These are phyloP conservation scores for Hippopotamyrus pictus DNA, from an alignment of 2,797 vertebrate species.

Conservation along the genomic window DNA sequence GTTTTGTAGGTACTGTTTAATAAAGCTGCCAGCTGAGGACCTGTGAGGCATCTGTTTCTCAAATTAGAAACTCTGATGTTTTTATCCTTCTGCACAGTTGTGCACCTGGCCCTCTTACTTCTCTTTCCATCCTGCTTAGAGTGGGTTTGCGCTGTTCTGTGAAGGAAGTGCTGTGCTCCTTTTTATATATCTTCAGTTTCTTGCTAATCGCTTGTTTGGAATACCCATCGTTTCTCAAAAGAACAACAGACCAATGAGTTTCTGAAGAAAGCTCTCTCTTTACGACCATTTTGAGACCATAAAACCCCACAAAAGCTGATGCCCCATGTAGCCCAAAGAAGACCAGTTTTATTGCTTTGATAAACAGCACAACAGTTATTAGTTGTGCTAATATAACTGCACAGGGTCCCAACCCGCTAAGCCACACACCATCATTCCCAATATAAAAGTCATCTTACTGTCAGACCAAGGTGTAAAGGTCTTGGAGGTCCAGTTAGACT, in stretches of 20 bases:
- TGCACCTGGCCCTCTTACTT: neutral
- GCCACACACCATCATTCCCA: neutral
- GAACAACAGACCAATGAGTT: neutral
- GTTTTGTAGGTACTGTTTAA: neutral
- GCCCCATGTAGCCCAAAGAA: neutral
- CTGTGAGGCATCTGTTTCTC: neutral
- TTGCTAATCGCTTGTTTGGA: neutral
- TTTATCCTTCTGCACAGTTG: neutral
- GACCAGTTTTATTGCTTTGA: neutral
- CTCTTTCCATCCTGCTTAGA: neutral
- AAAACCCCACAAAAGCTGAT: neutral
- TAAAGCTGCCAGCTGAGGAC: neutral
- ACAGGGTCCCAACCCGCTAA: neutral
- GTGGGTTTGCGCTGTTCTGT: neutral
- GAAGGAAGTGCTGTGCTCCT: neutral
- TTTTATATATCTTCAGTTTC: neutral
- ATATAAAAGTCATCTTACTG: neutral
- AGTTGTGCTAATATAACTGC: neutral
- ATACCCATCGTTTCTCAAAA: neutral
- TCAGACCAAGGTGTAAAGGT: slow-evolving; percentile 6
- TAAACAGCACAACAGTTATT: neutral
- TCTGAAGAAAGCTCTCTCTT: neutral
- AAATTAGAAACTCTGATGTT: neutral
- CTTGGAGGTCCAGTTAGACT: neutral
- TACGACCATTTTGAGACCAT: neutral